Percentiles rank a stretch among this genome's conserved stretches.
These are phyloP conservation scores for Achatina immaculata DNA, from an alignment of 1,140 invertebrate genomes.

Conservation along the genomic window DNA sequence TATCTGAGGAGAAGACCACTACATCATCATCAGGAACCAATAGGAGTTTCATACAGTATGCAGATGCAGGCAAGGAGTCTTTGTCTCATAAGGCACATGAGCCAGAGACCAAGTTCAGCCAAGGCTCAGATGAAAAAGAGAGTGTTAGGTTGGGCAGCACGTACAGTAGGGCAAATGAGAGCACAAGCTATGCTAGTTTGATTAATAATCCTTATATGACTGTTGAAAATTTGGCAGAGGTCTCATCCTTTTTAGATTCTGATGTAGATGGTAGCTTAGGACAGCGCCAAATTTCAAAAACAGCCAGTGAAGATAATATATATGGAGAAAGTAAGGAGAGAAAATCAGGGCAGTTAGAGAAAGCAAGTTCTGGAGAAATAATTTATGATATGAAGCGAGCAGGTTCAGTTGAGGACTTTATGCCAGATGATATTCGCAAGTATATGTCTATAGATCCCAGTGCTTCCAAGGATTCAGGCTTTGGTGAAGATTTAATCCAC, in stretches of 20 bases:
- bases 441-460: constrained; percentile 44
- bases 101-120: neutral
- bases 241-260: constrained; percentile 11
- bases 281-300: constrained; percentile 25
- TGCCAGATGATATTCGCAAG: constrained; percentile 44
- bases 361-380: constrained; percentile 9
- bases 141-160: neutral
- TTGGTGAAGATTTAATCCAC: constrained; percentile 33
- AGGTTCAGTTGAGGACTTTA: constrained; percentile 47
- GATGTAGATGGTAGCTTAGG: neutral
- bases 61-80: neutral
- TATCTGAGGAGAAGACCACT: constrained; percentile 28
- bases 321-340: constrained; percentile 1
- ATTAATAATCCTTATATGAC: constrained; percentile 35
- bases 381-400: constrained; percentile 33
- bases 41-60: neutral
- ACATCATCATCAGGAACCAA: constrained; percentile 11
- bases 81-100: neutral
- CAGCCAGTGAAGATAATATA: constrained; percentile 31
- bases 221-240: constrained; percentile 28
- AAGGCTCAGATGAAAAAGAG: neutral
- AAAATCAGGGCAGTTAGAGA: neutral
- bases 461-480: constrained; percentile 35
- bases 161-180: neutral
- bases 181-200: neutral